Conservation (phyloP, 1,140 invertebrate genomes). For the Diprion similis region DNA sequence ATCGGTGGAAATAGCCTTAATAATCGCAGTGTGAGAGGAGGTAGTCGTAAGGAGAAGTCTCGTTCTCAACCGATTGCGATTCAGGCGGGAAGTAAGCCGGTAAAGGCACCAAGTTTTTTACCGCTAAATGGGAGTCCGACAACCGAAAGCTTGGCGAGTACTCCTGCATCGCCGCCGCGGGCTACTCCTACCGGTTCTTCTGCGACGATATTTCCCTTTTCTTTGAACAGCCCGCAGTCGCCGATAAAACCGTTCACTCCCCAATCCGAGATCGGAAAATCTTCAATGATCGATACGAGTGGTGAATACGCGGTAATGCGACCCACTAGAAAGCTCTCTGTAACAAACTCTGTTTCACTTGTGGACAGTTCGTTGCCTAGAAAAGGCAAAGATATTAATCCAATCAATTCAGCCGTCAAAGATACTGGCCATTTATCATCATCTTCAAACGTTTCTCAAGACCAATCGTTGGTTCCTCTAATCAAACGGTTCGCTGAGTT, state of each 20-base stretch:
- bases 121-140: constrained; percentile 53
- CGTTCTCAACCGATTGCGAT: constrained; percentile 69
- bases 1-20: constrained; percentile 36
- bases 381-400: constrained; percentile 33
- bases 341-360: constrained; percentile 34
- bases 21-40: constrained; percentile 32
- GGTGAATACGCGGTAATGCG: constrained; percentile 52
- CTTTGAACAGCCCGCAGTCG: constrained; percentile 66
- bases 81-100: constrained; percentile 54
- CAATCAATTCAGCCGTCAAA: constrained; percentile 41
- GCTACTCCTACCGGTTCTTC: constrained; percentile 64
- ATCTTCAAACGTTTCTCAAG: neutral
- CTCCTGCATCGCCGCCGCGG: constrained; percentile 58
- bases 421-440: constrained; percentile 8
- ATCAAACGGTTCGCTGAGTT: constrained; percentile 40
- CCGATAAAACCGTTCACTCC: constrained; percentile 58
- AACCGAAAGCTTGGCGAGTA: constrained; percentile 54
- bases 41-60: constrained; percentile 56
- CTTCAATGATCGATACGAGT: constrained; percentile 23
- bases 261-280: constrained; percentile 34
- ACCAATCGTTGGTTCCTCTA: constrained; percentile 30
- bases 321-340: constrained; percentile 30
- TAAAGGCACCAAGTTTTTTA: constrained; percentile 55
- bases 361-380: constrained; percentile 25
- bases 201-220: constrained; percentile 68